Conservation (phyloP, 2,113 vertebrate genomes). For the Menidia beryllina region DNA sequence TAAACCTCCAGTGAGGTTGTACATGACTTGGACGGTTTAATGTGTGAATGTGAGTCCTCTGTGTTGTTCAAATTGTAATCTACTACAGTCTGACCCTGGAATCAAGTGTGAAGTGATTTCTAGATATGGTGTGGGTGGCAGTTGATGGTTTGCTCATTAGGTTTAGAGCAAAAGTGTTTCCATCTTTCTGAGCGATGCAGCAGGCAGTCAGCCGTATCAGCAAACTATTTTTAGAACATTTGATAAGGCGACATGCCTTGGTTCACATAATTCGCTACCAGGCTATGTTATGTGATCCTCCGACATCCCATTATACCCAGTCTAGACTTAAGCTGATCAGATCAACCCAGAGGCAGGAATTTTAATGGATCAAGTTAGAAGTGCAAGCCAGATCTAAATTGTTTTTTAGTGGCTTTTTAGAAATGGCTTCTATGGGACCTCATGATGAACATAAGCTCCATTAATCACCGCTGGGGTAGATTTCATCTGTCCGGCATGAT, state of each 20-base stretch:
- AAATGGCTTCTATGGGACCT: conserved; percentile 59
- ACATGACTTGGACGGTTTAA: not conserved
- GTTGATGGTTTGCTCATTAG: conserved; percentile 34
- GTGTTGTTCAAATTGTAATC: conserved; percentile 5
- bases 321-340: conserved; percentile 71
- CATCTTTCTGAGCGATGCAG: conserved; percentile 42
- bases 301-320: conserved; percentile 53
- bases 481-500: conserved; percentile 30
- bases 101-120: conserved; percentile 41
- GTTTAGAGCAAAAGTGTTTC: conserved; percentile 57
- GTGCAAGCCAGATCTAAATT: conserved; percentile 49
- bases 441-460: conserved; percentile 49
- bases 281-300: conserved; percentile 73
- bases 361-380: conserved; percentile 62
- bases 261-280: conserved; percentile 73
- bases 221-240: conserved; percentile 62
- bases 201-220: conserved; percentile 48
- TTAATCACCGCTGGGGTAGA: conserved; percentile 57
- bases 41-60: not conserved
- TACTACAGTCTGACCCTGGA: conserved; percentile 1
- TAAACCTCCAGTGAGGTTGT: conserved; percentile 3
- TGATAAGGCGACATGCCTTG: conserved; percentile 73
- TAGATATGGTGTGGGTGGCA: conserved; percentile 17
- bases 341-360: conserved; percentile 67
- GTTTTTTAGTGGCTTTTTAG: conserved; percentile 50